phyloP scores from a whole-genome alignment of 1,140 invertebrate genomes.

The Drosophila bifasciata region DNA sequence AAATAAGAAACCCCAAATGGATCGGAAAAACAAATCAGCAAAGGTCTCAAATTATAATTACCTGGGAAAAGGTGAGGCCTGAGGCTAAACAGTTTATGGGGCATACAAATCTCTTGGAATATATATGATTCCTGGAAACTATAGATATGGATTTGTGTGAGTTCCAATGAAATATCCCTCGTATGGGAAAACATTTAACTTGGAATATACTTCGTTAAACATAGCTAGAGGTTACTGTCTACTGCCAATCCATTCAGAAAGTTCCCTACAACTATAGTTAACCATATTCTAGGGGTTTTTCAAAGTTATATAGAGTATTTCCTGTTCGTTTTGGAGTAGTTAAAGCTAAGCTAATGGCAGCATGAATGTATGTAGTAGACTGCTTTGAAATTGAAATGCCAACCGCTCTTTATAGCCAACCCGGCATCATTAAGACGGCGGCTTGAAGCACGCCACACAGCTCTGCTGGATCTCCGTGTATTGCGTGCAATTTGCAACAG shows the following conservation, averaged over 20 bases:
- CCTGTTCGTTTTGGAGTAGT: neutral
- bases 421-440: conserved; percentile 63
- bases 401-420: conserved; percentile 64
- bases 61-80: neutral
- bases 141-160: no score
- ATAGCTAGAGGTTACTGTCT: no score
- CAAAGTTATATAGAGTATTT: conserved; percentile 19
- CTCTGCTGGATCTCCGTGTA: conserved; percentile 35
- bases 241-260: no score
- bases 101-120: no score
- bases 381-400: conserved; percentile 76
- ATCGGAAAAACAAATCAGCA: conserved; percentile 12
- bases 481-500: conserved; percentile 74
- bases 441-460: conserved; percentile 46
- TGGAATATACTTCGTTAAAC: no score
- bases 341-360: conserved; percentile 12
- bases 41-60: conserved; percentile 16
- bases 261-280: neutral
- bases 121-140: neutral
- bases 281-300: no score
- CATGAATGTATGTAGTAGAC: conserved; percentile 37
- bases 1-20: conserved; percentile 19
- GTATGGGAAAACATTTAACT: no score
- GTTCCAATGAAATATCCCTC: no score
- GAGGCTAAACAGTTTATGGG: neutral